These are phyloP conservation scores for Hipposideros armiger DNA, from an alignment of 2,113 vertebrate genomes.

Conservation along the genomic window DNA sequence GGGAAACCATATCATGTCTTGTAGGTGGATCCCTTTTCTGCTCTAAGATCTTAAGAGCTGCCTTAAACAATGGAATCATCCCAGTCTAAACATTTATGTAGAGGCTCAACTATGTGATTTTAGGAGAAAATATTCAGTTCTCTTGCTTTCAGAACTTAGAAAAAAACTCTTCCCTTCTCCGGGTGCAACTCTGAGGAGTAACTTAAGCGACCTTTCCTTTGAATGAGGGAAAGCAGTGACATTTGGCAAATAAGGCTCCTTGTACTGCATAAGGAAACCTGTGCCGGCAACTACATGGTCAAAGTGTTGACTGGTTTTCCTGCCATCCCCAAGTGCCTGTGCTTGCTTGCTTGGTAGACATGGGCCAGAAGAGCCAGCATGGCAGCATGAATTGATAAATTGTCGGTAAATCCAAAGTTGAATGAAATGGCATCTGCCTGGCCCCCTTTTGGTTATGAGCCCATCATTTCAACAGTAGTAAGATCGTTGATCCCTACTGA, in stretches of 20 bases:
- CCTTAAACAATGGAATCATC: neutral
- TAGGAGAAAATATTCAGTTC: neutral
- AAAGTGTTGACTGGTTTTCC: neutral
- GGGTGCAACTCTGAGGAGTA: neutral
- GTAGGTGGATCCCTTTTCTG: neutral
- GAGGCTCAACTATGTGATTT: neutral
- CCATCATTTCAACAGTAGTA: neutral
- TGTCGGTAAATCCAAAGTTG: neutral
- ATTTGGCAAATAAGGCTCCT: neutral
- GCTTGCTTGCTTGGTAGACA: neutral
- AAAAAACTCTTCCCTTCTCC: neutral
- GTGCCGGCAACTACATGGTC: neutral
- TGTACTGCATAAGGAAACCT: neutral
- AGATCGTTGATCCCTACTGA: neutral
- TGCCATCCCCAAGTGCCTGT: neutral
- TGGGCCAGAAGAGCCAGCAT: neutral
- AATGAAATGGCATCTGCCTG: neutral
- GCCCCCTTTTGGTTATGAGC: neutral
- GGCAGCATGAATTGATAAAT: neutral
- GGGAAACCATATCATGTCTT: neutral
- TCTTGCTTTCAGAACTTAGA: neutral
- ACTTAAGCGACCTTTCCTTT: neutral
- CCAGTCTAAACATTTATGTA: neutral
- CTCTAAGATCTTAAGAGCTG: neutral
- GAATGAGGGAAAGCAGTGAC: neutral